A percentile compares a stretch with the other conserved stretches of the same genome.
Evolutionary conservation across 2,888 invertebrate species (phyloP).

Genomic region (Corythucha ciliata): DNA sequence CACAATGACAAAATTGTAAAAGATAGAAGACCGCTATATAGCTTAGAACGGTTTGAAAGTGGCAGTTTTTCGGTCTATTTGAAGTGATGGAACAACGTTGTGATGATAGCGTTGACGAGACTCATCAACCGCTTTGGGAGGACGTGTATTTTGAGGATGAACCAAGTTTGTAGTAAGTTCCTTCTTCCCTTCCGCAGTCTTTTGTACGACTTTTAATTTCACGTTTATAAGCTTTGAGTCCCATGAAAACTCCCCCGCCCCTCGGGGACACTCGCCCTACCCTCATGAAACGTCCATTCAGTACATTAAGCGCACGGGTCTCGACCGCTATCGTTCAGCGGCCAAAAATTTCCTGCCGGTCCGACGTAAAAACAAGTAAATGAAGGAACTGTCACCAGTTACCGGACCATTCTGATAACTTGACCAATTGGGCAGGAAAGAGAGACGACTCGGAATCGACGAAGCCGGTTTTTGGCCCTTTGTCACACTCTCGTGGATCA

Average conservation of each 20-base stretch:
- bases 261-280: conserved; percentile 16
- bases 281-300: conserved; percentile 26
- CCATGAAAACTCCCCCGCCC: not conserved
- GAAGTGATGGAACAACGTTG: too few species aligned
- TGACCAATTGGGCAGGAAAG: too few species aligned
- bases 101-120: too few species aligned
- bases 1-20: too few species aligned
- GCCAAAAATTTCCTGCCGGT: conserved; percentile 39
- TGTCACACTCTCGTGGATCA: conserved; percentile 47
- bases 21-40: too few species aligned
- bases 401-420: too few species aligned
- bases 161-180: conserved; percentile 17
- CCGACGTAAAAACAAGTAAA: conserved; percentile 37
- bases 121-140: conserved; percentile 20
- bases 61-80: too few species aligned
- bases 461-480: conserved; percentile 45
- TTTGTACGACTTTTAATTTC: conserved; percentile 1
- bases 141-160: conserved; percentile 21
- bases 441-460: conserved; percentile 44
- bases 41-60: too few species aligned
- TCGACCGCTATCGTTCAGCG: conserved; percentile 39
- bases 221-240: not conserved
- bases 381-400: too few species aligned
- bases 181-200: not conserved
- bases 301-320: conserved; percentile 39